Conservation (phyloP, 2,113 vertebrate genomes). For the Scophthalmus maximus region DNA sequence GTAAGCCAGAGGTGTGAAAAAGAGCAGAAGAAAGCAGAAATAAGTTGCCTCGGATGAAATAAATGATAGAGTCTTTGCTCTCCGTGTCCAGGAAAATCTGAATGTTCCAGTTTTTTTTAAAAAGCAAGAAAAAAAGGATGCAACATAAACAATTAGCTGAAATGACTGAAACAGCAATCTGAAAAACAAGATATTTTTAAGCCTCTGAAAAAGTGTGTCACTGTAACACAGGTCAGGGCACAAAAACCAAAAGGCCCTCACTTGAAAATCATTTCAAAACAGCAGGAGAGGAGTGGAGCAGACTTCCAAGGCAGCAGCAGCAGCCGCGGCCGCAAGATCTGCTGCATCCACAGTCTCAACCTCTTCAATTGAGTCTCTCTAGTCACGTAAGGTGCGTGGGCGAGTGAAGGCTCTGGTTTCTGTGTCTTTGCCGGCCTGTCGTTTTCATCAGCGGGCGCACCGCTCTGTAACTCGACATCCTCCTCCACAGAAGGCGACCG, state of each 20-base stretch:
- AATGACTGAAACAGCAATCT: no score
- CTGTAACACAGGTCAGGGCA: constrained; percentile 27
- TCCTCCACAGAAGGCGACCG: constrained; percentile 76
- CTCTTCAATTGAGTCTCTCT: constrained; percentile 67
- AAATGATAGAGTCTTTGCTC: no score
- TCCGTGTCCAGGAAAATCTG: background rate
- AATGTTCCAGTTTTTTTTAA: no score
- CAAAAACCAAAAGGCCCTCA: constrained; percentile 22
- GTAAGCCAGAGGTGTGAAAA: background rate
- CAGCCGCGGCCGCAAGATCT: constrained; percentile 46
- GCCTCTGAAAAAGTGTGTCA: no score
- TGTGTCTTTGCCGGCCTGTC: constrained; percentile 70
- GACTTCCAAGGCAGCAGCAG: constrained; percentile 57
- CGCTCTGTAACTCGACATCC: constrained; percentile 74
- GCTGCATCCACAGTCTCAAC: constrained; percentile 59
- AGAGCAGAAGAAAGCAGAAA: background rate
- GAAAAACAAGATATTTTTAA: no score
- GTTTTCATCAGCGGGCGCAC: constrained; percentile 72
- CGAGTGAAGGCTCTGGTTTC: constrained; percentile 66
- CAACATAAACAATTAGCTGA: background rate
- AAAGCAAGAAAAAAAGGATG: background rate
- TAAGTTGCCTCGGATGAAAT: background rate
- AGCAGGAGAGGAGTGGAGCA: constrained; percentile 55
- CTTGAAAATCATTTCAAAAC: constrained; percentile 59
- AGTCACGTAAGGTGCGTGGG: constrained; percentile 76